These are phyloP conservation scores for Temnothorax unifasciatus DNA, from an alignment of 2,888 invertebrate species.

Conservation along the genomic window DNA sequence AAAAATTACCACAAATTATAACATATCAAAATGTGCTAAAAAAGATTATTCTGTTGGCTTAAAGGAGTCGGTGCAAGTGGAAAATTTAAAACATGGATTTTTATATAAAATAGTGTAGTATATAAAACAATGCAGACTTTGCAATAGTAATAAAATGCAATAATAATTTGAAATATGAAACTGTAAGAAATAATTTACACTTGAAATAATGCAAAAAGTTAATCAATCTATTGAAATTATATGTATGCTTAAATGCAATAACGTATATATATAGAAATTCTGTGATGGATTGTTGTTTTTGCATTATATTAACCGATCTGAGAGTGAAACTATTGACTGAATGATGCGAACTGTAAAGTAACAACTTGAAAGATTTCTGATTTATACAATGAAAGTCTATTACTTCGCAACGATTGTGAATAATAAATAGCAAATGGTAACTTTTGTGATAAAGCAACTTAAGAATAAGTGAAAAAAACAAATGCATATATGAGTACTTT, in stretches of 20 bases:
- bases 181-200: not conserved
- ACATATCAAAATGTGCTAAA: not conserved
- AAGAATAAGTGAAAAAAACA: not conserved
- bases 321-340: not conserved
- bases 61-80: not conserved
- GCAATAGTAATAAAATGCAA: not conserved
- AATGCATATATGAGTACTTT: conserved; percentile 3
- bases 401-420: conserved; percentile 8
- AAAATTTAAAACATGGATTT: not conserved
- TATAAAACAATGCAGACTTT: not conserved
- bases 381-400: not conserved
- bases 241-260: not conserved
- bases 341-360: not conserved
- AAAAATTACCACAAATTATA: not conserved
- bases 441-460: not conserved
- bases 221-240: not conserved
- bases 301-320: not conserved
- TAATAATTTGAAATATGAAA: not conserved
- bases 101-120: not conserved
- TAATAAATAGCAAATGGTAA: conserved; percentile 5
- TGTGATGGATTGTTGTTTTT: conserved; percentile 1
- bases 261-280: not conserved
- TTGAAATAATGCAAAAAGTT: not conserved
- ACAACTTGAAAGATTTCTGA: conserved; percentile 10
- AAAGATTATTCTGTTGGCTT: not conserved